Evolutionary conservation across 2,113 vertebrate species (phyloP).

Genomic region (Pleuronectes platessa): DNA sequence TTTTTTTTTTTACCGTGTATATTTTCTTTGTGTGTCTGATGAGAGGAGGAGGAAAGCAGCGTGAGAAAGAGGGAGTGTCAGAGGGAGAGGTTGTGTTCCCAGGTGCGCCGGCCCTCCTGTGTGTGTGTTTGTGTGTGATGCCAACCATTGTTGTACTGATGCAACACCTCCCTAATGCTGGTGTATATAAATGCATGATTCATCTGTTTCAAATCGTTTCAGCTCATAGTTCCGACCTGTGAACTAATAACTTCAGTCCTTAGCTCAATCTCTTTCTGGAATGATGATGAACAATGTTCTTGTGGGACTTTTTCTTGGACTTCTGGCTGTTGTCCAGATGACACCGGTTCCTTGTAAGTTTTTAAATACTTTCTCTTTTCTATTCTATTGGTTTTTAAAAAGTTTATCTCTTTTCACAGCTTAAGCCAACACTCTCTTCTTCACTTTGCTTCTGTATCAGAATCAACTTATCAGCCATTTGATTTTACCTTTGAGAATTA

Average conservation of each 20-base stretch:
- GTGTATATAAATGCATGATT: slow-evolving; percentile 50
- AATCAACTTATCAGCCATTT: background rate
- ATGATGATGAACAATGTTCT: slow-evolving; percentile 49
- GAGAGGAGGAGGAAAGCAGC: background rate
- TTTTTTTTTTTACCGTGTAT: background rate
- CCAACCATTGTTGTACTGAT: slow-evolving; percentile 32
- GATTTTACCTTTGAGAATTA: background rate
- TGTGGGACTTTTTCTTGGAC: slow-evolving; percentile 52
- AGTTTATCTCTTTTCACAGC: background rate
- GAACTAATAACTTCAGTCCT: background rate
- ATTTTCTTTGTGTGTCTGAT: slow-evolving; percentile 1
- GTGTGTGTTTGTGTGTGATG: slow-evolving; percentile 7
- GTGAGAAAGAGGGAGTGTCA: slow-evolving; percentile 36
- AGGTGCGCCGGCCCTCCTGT: slow-evolving; percentile 54
- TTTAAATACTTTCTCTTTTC: background rate
- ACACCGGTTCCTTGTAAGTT: slow-evolving; percentile 62
- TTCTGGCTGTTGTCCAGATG: slow-evolving; percentile 51
- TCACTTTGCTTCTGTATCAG: background rate
- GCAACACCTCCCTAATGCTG: slow-evolving; percentile 48
- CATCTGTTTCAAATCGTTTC: background rate
- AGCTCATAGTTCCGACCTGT: background rate
- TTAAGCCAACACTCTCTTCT: background rate
- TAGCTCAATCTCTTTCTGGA: background rate
- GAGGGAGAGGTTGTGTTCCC: slow-evolving; percentile 47
- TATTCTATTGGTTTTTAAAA: background rate